Conservation (phyloP, 2,113 vertebrate species). For the Galemys pyrenaicus region DNA sequence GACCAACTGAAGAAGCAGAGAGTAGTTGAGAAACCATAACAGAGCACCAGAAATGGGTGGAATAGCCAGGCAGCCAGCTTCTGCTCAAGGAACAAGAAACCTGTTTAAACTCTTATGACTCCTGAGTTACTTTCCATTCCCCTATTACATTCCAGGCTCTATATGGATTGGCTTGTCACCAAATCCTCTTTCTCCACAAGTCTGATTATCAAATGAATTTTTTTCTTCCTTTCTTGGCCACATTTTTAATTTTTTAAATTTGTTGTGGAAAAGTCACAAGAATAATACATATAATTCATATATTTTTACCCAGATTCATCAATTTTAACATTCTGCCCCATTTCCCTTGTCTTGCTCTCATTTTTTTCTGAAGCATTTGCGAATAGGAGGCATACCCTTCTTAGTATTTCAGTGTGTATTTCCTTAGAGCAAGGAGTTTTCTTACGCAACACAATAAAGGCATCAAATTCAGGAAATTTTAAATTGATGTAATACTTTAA, state of each 20-base stretch:
- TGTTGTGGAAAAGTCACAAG: neutral
- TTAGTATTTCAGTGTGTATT: neutral
- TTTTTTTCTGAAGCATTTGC: neutral
- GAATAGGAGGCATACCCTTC: neutral
- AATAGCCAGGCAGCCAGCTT: neutral
- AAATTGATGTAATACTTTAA: neutral
- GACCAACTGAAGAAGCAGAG: neutral
- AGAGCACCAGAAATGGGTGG: neutral
- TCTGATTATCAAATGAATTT: neutral
- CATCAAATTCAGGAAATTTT: conserved; percentile 44
- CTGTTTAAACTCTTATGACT: neutral
- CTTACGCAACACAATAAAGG: neutral
- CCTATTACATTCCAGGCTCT: neutral
- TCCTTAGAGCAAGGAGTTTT: neutral
- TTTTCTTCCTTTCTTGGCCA: neutral
- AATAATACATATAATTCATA: neutral
- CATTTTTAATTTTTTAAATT: neutral
- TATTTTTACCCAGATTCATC: neutral
- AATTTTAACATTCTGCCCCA: neutral
- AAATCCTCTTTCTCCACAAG: neutral
- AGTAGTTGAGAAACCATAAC: neutral
- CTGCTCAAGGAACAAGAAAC: neutral
- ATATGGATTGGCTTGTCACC: neutral
- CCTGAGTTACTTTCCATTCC: too few relatives aligned
- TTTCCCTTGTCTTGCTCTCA: neutral